Conservation (phyloP, 2,113 vertebrate species). For the Daubentonia madagascariensis region DNA sequence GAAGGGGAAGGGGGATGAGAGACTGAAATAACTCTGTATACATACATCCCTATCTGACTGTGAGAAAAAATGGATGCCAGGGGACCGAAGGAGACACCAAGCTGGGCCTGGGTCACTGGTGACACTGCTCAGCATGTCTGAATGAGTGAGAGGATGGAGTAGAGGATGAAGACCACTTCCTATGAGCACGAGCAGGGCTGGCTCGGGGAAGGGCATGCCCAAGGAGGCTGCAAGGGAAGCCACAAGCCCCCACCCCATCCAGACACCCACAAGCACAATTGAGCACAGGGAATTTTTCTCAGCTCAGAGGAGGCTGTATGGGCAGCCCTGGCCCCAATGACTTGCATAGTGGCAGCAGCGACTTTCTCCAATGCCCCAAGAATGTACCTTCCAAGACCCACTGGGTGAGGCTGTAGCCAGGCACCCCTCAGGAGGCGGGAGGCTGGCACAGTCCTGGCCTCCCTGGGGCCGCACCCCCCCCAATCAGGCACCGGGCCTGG, state of each 20-base stretch:
- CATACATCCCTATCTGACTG: constrained; percentile 53
- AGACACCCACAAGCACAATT: neutral
- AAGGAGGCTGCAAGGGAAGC: neutral
- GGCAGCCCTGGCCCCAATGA: neutral
- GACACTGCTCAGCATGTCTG: neutral
- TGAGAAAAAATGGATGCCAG: constrained; percentile 61
- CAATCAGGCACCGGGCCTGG: neutral
- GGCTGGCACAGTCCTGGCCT: neutral
- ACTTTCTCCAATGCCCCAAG: neutral
- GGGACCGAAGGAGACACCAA: neutral
- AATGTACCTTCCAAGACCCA: neutral
- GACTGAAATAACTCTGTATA: constrained; percentile 71
- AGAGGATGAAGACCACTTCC: neutral
- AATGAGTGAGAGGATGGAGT: neutral
- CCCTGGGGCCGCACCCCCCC: neutral
- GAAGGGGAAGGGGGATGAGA: constrained; percentile 68
- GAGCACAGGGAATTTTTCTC: neutral
- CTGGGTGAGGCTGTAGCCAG: neutral
- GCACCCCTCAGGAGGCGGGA: neutral
- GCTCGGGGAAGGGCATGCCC: neutral
- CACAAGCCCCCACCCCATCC: neutral
- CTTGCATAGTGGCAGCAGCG: neutral
- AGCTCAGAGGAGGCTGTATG: neutral
- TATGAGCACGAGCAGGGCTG: neutral
- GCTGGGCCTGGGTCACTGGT: neutral